Evolutionary conservation across 2,113 vertebrate genomes (phyloP).

Genomic region (Lates calcarifer): DNA sequence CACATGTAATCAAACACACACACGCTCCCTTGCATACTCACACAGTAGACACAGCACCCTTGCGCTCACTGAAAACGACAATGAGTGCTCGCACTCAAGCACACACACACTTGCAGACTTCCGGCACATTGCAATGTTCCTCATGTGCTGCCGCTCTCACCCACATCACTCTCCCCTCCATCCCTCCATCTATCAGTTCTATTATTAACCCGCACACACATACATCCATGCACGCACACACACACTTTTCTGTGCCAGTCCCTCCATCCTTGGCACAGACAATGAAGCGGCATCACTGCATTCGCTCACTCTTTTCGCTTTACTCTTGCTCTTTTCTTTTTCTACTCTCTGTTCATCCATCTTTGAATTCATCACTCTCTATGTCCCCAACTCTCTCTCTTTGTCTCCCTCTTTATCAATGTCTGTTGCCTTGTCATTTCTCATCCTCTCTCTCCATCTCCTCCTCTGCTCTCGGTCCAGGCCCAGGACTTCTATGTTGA

Average conservation of each 20-base stretch:
- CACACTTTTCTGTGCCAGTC: slow-evolving; percentile 40
- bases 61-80: slow-evolving; percentile 49
- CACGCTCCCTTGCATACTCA: not conserved
- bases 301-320: slow-evolving; percentile 19
- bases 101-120: not conserved
- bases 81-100: slow-evolving; percentile 3
- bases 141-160: slow-evolving; percentile 43
- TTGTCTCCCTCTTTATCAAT: slow-evolving; percentile 22
- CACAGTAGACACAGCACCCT: slow-evolving; percentile 42
- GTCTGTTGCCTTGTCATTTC: slow-evolving; percentile 16
- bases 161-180: slow-evolving; percentile 40
- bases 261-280: slow-evolving; percentile 26
- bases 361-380: slow-evolving; percentile 28
- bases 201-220: slow-evolving; percentile 39
- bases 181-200: slow-evolving; percentile 52
- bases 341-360: slow-evolving; percentile 16
- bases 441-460: slow-evolving; percentile 1
- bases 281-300: slow-evolving; percentile 21
- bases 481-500: slow-evolving; percentile 98
- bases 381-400: slow-evolving; percentile 16
- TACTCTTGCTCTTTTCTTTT: not conserved
- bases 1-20: not conserved
- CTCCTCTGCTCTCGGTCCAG: slow-evolving; percentile 72
- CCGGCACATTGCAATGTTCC: slow-evolving; percentile 1
- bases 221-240: not conserved